Percentiles rank a stretch among this genome's conserved stretches.
phyloP scores from a whole-genome alignment of 1,140 invertebrate genomes.

The Ditylenchus dipsaci region DNA sequence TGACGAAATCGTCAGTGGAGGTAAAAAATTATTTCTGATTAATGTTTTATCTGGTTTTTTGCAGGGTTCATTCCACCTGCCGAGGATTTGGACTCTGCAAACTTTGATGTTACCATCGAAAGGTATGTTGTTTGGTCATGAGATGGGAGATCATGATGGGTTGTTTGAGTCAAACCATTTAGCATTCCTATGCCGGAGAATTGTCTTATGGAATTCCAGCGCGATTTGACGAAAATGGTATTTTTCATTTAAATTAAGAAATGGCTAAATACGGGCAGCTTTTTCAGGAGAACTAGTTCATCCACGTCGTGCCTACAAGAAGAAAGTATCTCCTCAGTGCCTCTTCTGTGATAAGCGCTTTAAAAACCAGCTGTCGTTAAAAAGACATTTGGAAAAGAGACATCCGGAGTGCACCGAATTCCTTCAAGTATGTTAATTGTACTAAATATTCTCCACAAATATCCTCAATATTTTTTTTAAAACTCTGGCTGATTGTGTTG shows the following conservation, averaged over 20 bases:
- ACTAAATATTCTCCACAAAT: too few relatives aligned
- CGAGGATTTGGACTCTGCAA: slow-evolving; percentile 46
- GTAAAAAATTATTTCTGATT: too few relatives aligned
- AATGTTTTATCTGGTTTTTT: too few relatives aligned
- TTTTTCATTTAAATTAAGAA: too few relatives aligned
- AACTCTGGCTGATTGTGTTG: too few relatives aligned
- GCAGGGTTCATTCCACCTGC: slow-evolving; percentile 54
- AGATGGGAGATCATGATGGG: too few relatives aligned
- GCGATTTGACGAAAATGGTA: slow-evolving; percentile 37
- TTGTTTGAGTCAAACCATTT: slow-evolving; percentile 18
- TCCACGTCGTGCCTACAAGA: slow-evolving; percentile 52
- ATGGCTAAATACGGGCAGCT: background rate
- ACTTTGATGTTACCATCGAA: slow-evolving; percentile 38
- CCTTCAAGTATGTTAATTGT: slow-evolving; percentile 27
- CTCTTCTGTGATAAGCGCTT: slow-evolving; percentile 57
- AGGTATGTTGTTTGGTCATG: slow-evolving; percentile 25
- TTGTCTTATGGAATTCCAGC: slow-evolving; percentile 40
- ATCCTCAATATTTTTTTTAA: too few relatives aligned
- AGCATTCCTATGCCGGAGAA: slow-evolving; percentile 54
- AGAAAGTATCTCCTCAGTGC: slow-evolving; percentile 58
- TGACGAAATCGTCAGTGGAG: slow-evolving; percentile 50
- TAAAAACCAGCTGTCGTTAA: slow-evolving; percentile 56
- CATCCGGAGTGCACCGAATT: slow-evolving; percentile 55
- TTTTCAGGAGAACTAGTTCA: slow-evolving; percentile 17
- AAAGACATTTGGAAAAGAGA: slow-evolving; percentile 55